Base-by-base conservation (phyloP, 37 sponge, comb jelly and placozoan species). In the Cladorhizidae sp. region DNA sequence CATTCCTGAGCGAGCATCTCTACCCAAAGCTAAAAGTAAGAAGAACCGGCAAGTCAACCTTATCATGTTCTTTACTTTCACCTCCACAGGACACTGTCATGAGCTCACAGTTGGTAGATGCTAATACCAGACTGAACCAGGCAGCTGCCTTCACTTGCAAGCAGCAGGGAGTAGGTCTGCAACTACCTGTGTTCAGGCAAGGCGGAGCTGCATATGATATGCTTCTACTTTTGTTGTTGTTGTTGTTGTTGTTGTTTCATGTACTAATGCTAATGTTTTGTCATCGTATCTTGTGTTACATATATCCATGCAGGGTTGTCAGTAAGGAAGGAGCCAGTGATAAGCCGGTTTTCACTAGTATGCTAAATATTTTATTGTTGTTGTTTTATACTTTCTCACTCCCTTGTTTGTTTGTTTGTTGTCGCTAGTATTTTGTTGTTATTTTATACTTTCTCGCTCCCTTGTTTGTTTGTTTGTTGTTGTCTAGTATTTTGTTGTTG, bases 1-100 rank as follows among this genome's bases (percentile, higher is more conserved):
- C 57, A 50, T 87, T 92, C 49, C 79, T 88, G 41, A 67, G 88
- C 39, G 74, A 79, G 15, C 83, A 83, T 41, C 73, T 92, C 32
- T 92, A 88, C 42, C 93, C 93, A 1, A 86, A 83, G 45, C 70
- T 91, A 23, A 3, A 39, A 20, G 83, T 77, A 25, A 54, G 77
- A 54, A 32, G 50, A 43, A 1, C n/a, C 25, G 1, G 6, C 14
- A 35, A 74, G 20, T 54, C 31, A 9, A n/a, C n/a, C n/a, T n/a
- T n/a, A n/a, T n/a, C n/a, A n/a, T n/a, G n/a, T n/a, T n/a, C n/a
- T n/a, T n/a, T n/a, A n/a, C 33, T 55, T 29, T n/a, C 5, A 42
- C 2, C 29, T 18, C 28, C 3, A 14, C 57, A 74, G 83, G 65
- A 83, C 15, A 58, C 63, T 58, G 73, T 81, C 0, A 23, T 22